A percentile compares a stretch with the other conserved stretches of the same genome.
These are phyloP conservation scores for Cyclura pinguis DNA, from an alignment of 2,797 vertebrate genomes.

Conservation along the genomic window DNA sequence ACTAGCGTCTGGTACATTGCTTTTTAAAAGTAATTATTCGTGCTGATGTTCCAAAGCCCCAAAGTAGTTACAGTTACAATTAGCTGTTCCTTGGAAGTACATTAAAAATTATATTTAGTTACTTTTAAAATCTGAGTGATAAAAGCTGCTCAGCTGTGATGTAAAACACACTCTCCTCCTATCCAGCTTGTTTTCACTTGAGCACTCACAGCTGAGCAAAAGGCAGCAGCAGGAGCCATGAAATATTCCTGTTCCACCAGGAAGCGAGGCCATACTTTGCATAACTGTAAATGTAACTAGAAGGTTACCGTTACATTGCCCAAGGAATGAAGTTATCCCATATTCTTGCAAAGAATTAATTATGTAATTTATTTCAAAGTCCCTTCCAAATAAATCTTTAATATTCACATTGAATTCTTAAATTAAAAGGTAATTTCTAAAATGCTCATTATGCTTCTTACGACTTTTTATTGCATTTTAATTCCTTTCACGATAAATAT, in stretches of 20 bases:
- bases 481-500: neutral
- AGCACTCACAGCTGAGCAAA: too few relatives aligned
- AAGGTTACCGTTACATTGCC: neutral
- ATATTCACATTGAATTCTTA: neutral
- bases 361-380: neutral
- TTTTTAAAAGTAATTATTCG: neutral
- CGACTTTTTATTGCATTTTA: neutral
- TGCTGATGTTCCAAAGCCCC: neutral
- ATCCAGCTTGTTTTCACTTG: too few relatives aligned
- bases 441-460: neutral
- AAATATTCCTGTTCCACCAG: neutral
- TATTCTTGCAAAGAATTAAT: neutral
- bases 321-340: neutral
- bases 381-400: neutral
- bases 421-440: neutral
- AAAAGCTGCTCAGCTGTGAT: too few relatives aligned
- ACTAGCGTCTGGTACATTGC: neutral
- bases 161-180: too few relatives aligned
- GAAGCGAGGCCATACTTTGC: neutral
- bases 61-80: neutral
- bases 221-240: too few relatives aligned
- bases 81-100: neutral
- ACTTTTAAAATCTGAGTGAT: too few relatives aligned
- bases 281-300: neutral
- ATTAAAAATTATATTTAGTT: neutral